phyloP scores from a whole-genome alignment of 53 echinoderm and acorn worm genomes.

The Arbacia lixula region DNA sequence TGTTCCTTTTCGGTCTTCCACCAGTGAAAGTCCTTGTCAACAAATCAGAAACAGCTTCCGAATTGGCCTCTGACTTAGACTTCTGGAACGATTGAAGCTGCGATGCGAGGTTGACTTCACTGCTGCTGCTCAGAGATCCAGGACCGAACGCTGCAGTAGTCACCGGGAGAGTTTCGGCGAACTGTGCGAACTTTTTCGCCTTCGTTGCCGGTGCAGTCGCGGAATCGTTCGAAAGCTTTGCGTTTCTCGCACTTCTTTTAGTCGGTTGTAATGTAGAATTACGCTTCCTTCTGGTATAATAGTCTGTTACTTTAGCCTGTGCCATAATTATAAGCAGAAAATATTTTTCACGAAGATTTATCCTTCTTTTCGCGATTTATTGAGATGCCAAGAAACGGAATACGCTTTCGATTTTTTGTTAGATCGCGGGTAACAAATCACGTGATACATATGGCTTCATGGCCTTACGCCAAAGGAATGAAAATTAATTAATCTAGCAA shows the following conservation, averaged over 20 bases:
- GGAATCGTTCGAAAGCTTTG: not conserved
- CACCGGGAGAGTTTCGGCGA: conserved; percentile 51
- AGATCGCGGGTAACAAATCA: conserved; percentile 2
- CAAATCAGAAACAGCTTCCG: conserved; percentile 13
- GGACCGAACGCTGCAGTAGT: conserved; percentile 47
- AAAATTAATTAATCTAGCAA: too few relatives aligned
- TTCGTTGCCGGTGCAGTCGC: not conserved
- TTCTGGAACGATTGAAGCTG: conserved; percentile 44
- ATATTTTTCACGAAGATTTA: too few relatives aligned
- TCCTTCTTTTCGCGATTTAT: too few relatives aligned
- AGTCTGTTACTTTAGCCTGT: conserved; percentile 85
- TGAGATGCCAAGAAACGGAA: too few relatives aligned
- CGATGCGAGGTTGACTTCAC: conserved; percentile 18
- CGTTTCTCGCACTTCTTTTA: conserved; percentile 21
- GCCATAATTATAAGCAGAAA: too few relatives aligned
- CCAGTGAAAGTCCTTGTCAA: conserved; percentile 33
- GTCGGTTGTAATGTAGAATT: conserved; percentile 32
- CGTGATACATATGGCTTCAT: too few relatives aligned
- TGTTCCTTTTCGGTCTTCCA: not conserved
- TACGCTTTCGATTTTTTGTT: not conserved
- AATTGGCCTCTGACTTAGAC: conserved; percentile 14
- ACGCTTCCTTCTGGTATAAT: conserved; percentile 71
- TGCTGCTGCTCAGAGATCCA: not conserved
- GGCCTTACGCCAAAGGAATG: too few relatives aligned
- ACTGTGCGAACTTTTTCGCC: not conserved